Evolutionary conservation across 2,888 invertebrate species (phyloP).

Genomic region (Pandemis corylana): DNA sequence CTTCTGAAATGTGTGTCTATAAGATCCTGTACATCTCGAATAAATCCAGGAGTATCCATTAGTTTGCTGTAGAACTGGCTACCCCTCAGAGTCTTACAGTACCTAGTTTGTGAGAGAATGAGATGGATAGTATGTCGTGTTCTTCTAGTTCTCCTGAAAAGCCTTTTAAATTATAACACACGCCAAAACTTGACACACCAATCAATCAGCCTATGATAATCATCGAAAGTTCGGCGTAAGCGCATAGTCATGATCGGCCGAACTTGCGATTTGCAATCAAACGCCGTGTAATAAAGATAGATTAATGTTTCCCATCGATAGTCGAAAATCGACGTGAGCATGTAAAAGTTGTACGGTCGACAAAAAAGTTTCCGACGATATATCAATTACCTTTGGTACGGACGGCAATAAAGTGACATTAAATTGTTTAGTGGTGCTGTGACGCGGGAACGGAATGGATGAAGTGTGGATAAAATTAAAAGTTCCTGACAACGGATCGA

Average conservation of each 20-base stretch:
- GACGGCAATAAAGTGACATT: neutral
- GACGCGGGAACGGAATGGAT: neutral
- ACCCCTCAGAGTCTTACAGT: no score
- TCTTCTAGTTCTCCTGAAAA: neutral
- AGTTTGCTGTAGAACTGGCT: no score
- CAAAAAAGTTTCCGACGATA: conserved; percentile 33
- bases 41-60: no score
- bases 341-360: conserved; percentile 40
- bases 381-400: conserved; percentile 7
- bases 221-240: conserved; percentile 49
- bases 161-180: conserved; percentile 3
- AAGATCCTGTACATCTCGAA: no score
- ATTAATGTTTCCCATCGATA: conserved; percentile 62
- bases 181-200: conserved; percentile 1
- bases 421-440: neutral
- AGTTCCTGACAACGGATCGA: neutral
- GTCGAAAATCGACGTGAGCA: conserved; percentile 40
- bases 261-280: conserved; percentile 60
- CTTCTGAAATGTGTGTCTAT: no score
- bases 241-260: conserved; percentile 64
- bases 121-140: no score
- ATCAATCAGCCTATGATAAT: conserved; percentile 42
- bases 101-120: no score
- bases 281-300: conserved; percentile 78
- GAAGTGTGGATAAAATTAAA: neutral